Evolutionary conservation across 2,888 invertebrate species (phyloP).

Genomic region (Acanthoscelides obtectus): DNA sequence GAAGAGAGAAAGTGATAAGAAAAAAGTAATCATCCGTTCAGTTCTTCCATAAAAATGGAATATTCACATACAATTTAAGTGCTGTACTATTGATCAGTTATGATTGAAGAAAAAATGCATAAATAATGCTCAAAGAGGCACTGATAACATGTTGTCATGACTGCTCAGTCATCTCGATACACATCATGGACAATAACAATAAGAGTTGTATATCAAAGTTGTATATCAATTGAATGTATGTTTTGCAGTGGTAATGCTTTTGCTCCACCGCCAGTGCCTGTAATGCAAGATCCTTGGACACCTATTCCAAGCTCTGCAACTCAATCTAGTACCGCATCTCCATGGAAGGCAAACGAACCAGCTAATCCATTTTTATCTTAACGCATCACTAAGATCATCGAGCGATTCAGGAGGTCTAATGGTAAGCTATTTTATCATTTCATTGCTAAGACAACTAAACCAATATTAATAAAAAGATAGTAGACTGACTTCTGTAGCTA

Average conservation of each 20-base stretch:
- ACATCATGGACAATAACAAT: too few species aligned
- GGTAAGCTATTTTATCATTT: not conserved
- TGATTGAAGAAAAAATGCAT: too few species aligned
- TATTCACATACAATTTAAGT: too few species aligned
- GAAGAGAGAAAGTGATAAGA: too few species aligned
- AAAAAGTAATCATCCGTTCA: too few species aligned
- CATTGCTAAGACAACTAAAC: not conserved
- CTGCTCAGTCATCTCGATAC: too few species aligned
- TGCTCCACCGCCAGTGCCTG: constrained; percentile 11
- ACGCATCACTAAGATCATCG: constrained; percentile 19
- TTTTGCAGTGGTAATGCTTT: constrained; percentile 1
- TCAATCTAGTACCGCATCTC: constrained; percentile 20
- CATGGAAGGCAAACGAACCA: constrained; percentile 40
- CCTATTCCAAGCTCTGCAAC: constrained; percentile 37
- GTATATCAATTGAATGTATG: not conserved
- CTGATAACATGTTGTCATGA: too few species aligned
- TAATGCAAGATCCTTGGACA: constrained; percentile 45
- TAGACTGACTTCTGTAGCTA: too few species aligned
- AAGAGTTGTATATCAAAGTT: not conserved
- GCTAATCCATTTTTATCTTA: constrained; percentile 68
- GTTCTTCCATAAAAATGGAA: too few species aligned
- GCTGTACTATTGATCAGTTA: too few species aligned
- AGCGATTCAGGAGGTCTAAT: not conserved
- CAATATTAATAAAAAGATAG: too few species aligned
- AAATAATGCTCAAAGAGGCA: too few species aligned